Conservation (phyloP, 2,113 vertebrate genomes). For the Clupea harengus region DNA sequence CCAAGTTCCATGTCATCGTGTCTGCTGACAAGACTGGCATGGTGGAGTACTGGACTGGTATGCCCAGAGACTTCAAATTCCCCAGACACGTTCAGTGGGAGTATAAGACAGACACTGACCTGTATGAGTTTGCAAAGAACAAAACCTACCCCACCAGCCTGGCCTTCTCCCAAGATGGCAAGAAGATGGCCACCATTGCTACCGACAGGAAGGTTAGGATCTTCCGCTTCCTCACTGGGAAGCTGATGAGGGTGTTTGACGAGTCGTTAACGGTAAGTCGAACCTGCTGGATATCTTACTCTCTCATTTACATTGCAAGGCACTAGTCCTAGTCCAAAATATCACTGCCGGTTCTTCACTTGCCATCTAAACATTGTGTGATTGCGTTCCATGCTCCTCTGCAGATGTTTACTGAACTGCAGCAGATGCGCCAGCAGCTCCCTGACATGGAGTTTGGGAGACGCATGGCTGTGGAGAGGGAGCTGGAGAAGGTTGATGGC, state of each 20-base stretch:
- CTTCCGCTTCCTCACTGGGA: constrained; percentile 93
- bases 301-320: background rate
- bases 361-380: background rate
- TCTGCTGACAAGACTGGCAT: constrained; percentile 95
- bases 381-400: background rate
- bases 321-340: background rate
- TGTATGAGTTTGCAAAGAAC: constrained; percentile 96
- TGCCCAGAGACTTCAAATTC: constrained; percentile 87
- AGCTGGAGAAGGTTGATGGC: constrained; percentile 93
- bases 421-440: constrained; percentile 98
- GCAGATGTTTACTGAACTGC: constrained; percentile 98
- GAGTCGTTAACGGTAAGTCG: constrained; percentile 90
- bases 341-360: background rate
- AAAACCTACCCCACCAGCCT: constrained; percentile 91
- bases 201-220: constrained; percentile 94
- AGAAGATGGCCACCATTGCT: constrained; percentile 94
- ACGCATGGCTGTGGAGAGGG: constrained; percentile 94
- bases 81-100: constrained; percentile 90
- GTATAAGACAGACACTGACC: constrained; percentile 96
- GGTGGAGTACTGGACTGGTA: constrained; percentile 98
- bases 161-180: constrained; percentile 89
- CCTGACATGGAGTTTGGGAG: constrained; percentile 98
- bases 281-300: background rate
- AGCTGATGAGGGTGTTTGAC: constrained; percentile 94
- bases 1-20: constrained; percentile 84